These are phyloP conservation scores for Aurelia aurita DNA, from an alignment of 30 jellyfish, hydroid and myxozoan species.

Conservation along the genomic window DNA sequence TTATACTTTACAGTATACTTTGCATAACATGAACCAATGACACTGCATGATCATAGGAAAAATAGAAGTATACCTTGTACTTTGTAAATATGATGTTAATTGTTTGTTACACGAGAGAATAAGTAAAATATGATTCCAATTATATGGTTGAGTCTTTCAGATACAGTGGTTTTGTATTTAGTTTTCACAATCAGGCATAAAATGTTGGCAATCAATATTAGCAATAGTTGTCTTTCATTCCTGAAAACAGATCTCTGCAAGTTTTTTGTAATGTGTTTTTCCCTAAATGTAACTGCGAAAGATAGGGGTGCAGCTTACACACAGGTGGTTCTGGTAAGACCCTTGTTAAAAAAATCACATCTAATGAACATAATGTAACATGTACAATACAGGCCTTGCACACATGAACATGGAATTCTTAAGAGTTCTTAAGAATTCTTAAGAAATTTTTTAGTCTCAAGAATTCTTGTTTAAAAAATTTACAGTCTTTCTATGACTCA, in stretches of 20 bases:
- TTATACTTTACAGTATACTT: too few relatives aligned
- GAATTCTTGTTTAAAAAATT: constrained; percentile 11
- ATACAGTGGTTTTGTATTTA: too few relatives aligned
- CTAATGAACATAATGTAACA: too few relatives aligned
- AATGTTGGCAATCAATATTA: too few relatives aligned
- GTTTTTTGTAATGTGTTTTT: too few relatives aligned
- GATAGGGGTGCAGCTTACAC: too few relatives aligned
- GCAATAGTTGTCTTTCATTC: too few relatives aligned
- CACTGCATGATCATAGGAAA: constrained; percentile 17
- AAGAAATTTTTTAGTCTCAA: not conserved
- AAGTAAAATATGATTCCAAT: constrained; percentile 9
- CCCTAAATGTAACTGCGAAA: too few relatives aligned
- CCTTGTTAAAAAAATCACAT: too few relatives aligned
- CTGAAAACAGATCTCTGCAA: too few relatives aligned
- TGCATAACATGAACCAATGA: not conserved
- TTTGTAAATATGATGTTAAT: constrained; percentile 1
- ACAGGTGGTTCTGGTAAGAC: too few relatives aligned
- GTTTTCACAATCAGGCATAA: too few relatives aligned
- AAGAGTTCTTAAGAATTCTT: constrained; percentile 22
- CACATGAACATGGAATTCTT: constrained; percentile 27
- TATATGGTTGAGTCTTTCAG: constrained; percentile 16
- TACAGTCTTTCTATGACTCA: constrained; percentile 23
- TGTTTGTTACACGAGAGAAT: constrained; percentile 15
- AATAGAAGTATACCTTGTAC: constrained; percentile 9
- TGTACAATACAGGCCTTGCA: constrained; percentile 19